These are phyloP conservation scores for Pomatostomus ruficeps DNA, from an alignment of 2,113 vertebrate species.

Conservation along the genomic window DNA sequence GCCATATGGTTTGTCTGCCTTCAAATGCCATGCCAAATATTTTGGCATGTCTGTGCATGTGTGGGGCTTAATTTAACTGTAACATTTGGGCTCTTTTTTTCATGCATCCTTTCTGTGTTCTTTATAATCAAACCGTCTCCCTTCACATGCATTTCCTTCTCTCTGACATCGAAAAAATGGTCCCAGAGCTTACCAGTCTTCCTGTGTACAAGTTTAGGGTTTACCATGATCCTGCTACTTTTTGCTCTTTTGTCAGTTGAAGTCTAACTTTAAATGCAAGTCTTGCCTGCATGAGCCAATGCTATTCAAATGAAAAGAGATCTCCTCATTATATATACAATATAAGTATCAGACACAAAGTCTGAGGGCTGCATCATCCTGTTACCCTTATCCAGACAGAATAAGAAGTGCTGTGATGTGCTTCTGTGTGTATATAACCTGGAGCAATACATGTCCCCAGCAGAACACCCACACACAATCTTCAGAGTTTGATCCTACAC, in stretches of 20 bases:
- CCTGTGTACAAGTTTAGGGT: neutral
- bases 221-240: neutral
- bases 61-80: neutral
- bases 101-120: neutral
- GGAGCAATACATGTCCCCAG: neutral
- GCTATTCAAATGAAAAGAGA: neutral
- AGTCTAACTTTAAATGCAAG: neutral
- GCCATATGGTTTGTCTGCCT: constrained; percentile 36
- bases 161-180: neutral
- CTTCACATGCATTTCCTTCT: neutral
- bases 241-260: neutral
- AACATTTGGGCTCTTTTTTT: neutral
- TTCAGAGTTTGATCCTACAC: neutral
- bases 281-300: neutral
- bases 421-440: neutral
- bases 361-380: neutral
- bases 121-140: neutral
- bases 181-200: neutral
- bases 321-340: neutral
- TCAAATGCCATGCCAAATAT: constrained; percentile 9
- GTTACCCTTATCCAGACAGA: neutral
- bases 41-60: neutral
- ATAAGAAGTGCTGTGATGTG: neutral
- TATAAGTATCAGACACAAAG: neutral
- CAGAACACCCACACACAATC: neutral